phyloP scores from a whole-genome alignment of 2,113 vertebrate genomes.

The Albula glossodonta region DNA sequence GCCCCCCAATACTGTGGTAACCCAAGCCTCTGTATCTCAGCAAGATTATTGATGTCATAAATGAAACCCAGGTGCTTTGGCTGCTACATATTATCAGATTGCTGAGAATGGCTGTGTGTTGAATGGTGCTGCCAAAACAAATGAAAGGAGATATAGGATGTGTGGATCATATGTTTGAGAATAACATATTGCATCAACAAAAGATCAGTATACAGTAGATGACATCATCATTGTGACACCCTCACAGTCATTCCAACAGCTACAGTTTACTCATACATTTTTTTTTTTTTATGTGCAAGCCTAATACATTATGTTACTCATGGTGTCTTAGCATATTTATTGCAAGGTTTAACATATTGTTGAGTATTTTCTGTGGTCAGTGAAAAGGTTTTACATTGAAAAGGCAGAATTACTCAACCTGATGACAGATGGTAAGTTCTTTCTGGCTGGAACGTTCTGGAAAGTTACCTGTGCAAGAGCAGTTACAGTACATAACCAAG shows the following conservation, averaged over 20 bases:
- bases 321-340: too few relatives aligned
- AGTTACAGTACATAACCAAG: not conserved
- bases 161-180: conserved; percentile 49
- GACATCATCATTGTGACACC: conserved; percentile 50
- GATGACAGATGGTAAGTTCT: too few relatives aligned
- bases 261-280: not conserved
- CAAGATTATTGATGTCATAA: conserved; percentile 37
- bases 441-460: not conserved
- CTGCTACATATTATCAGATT: conserved; percentile 43
- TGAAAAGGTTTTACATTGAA: too few relatives aligned
- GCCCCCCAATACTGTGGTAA: not conserved
- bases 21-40: not conserved
- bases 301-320: not conserved
- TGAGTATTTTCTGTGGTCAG: too few relatives aligned
- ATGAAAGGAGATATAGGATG: conserved; percentile 48
- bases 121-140: conserved; percentile 54
- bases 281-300: not conserved
- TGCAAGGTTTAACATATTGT: too few relatives aligned
- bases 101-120: conserved; percentile 44
- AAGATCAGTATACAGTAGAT: conserved; percentile 44
- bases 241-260: conserved; percentile 4
- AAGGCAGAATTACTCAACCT: too few relatives aligned
- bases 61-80: conserved; percentile 60
- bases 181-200: conserved; percentile 45
- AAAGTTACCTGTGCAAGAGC: not conserved